These are phyloP conservation scores for Blastobasis adustella DNA, from an alignment of 2,888 invertebrate genomes.

Conservation along the genomic window DNA sequence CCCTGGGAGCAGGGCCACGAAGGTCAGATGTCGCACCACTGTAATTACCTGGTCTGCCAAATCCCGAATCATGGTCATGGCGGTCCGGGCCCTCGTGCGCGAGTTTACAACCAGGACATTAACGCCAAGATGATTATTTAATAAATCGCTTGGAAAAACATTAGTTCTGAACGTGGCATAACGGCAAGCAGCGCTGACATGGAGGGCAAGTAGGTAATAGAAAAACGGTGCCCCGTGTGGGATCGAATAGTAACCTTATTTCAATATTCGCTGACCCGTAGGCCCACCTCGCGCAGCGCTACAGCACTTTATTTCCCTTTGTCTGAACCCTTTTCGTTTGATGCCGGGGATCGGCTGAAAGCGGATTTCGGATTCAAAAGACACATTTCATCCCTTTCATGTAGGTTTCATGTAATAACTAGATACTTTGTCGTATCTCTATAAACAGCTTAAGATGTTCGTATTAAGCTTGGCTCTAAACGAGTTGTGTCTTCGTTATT, in stretches of 20 bases:
- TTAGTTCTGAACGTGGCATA: slow-evolving; percentile 3
- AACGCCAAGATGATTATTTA: too few species aligned
- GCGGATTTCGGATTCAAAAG: not conserved
- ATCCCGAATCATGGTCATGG: too few species aligned
- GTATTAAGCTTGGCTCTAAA: too few species aligned
- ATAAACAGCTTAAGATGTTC: too few species aligned
- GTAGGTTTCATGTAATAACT: not conserved
- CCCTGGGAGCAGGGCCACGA: too few species aligned
- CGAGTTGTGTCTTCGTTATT: too few species aligned
- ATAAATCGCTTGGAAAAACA: not conserved
- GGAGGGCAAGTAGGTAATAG: slow-evolving; percentile 26
- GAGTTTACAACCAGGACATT: too few species aligned
- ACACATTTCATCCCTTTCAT: not conserved
- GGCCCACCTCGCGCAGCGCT: slow-evolving; percentile 20
- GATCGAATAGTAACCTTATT: slow-evolving; percentile 38
- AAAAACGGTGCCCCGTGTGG: slow-evolving; percentile 13
- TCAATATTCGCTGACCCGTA: slow-evolving; percentile 48
- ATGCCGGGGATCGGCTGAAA: slow-evolving; percentile 11
- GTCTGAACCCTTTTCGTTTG: slow-evolving; percentile 23
- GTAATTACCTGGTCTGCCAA: too few species aligned
- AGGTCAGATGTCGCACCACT: too few species aligned
- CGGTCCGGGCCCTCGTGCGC: too few species aligned
- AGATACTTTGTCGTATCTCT: slow-evolving; percentile 10
- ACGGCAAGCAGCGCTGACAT: slow-evolving; percentile 14
- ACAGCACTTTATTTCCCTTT: slow-evolving; percentile 42